These are phyloP conservation scores for Drosophila triauraria DNA, from an alignment of 1,140 invertebrate genomes.

Conservation along the genomic window DNA sequence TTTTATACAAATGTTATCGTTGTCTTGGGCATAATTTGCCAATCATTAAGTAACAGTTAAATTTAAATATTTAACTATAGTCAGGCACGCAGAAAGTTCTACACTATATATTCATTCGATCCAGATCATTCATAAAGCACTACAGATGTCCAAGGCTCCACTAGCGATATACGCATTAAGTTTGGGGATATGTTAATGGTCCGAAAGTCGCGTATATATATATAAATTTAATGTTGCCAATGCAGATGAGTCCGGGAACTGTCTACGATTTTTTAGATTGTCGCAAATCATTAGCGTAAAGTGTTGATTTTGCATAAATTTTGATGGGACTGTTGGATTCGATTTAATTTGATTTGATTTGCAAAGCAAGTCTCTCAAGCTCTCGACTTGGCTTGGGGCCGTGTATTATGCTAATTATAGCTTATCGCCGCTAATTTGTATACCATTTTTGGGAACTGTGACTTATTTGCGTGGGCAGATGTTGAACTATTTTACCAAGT, in stretches of 20 bases:
- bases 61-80: slow-evolving; percentile 67
- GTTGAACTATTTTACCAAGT: slow-evolving; percentile 54
- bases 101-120: slow-evolving; percentile 10
- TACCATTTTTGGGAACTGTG: slow-evolving; percentile 35
- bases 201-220: slow-evolving; percentile 31
- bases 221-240: slow-evolving; percentile 36
- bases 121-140: slow-evolving; percentile 53
- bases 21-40: slow-evolving; percentile 64
- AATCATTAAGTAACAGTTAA: slow-evolving; percentile 78
- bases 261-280: slow-evolving; percentile 37
- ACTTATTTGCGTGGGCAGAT: slow-evolving; percentile 36
- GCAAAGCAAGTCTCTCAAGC: slow-evolving; percentile 43
- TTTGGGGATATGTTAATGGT: slow-evolving; percentile 30
- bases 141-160: not conserved
- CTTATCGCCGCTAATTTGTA: slow-evolving; percentile 45
- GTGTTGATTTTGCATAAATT: slow-evolving; percentile 80
- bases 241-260: slow-evolving; percentile 49
- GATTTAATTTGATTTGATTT: slow-evolving; percentile 48
- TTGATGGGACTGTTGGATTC: slow-evolving; percentile 25
- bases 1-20: slow-evolving; percentile 67
- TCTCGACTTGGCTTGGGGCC: slow-evolving; percentile 5
- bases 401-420: slow-evolving; percentile 43
- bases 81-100: slow-evolving; percentile 62
- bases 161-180: slow-evolving; percentile 12
- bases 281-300: slow-evolving; percentile 76